Evolutionary conservation across 2,888 invertebrate genomes (phyloP).

Genomic region (Spodoptera littoralis): DNA sequence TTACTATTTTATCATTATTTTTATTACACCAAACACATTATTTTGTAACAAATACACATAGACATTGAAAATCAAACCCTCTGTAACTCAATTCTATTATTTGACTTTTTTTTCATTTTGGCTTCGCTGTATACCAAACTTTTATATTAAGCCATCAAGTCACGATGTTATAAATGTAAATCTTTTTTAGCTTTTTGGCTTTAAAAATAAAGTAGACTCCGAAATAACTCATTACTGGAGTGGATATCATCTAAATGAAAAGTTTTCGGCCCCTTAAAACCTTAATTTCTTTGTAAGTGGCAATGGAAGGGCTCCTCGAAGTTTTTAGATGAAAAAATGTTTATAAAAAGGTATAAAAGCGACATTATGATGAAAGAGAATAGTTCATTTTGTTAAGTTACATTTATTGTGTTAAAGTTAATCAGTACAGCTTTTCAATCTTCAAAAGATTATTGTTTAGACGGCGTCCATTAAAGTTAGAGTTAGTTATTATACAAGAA

Average conservation of each 20-base stretch:
- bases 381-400: conserved; percentile 29
- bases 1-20: too few species aligned
- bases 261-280: conserved; percentile 47
- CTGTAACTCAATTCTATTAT: too few species aligned
- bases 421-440: too few species aligned
- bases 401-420: conserved; percentile 8
- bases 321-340: conserved; percentile 50
- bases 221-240: conserved; percentile 52
- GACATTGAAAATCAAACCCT: too few species aligned
- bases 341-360: conserved; percentile 31
- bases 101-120: too few species aligned
- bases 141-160: conserved; percentile 20
- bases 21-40: too few species aligned
- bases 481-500: too few species aligned
- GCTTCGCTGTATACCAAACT: neutral
- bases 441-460: too few species aligned
- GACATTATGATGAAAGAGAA: conserved; percentile 24
- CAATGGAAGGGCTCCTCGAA: conserved; percentile 44
- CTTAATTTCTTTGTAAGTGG: conserved; percentile 53
- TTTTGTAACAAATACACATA: too few species aligned
- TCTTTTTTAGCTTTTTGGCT: conserved; percentile 42
- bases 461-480: too few species aligned
- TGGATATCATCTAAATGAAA: conserved; percentile 56
- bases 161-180: conserved; percentile 43
- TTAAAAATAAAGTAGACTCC: conserved; percentile 37